Percentiles rank a stretch among this genome's conserved stretches.
These are phyloP conservation scores for Lycorma delicatula DNA, from an alignment of 1,140 invertebrate genomes.

Conservation along the genomic window DNA sequence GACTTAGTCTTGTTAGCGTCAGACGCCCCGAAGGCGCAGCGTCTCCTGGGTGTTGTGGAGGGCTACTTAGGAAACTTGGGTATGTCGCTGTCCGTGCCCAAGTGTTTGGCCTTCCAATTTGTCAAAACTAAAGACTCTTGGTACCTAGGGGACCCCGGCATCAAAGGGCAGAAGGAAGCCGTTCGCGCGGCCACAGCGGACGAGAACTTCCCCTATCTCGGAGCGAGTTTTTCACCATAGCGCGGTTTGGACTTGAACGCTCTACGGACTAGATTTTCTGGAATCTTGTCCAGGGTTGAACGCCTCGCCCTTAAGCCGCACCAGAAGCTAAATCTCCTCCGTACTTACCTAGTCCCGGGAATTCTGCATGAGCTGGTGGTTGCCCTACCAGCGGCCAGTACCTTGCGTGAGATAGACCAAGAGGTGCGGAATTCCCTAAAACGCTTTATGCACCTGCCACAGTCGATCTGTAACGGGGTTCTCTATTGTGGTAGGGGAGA, in stretches of 20 bases:
- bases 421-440: not conserved
- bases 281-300: conserved; percentile 1
- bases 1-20: conserved; percentile 11
- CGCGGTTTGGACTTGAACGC: not conserved
- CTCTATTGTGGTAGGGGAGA: conserved; percentile 8
- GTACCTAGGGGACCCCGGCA: conserved; percentile 11
- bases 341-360: conserved; percentile 8
- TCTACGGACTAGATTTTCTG: not conserved
- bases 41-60: not conserved
- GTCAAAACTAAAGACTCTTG: conserved; percentile 4
- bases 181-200: conserved; percentile 4
- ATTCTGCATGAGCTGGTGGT: not conserved
- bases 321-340: conserved; percentile 8
- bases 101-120: conserved; percentile 15
- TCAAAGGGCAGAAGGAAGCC: not conserved
- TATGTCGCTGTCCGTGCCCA: not conserved
- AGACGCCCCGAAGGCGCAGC: not conserved
- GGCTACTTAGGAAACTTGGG: not conserved
- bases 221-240: conserved; percentile 5
- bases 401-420: not conserved
- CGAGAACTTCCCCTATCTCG: conserved; percentile 22
- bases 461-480: conserved; percentile 7
- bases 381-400: not conserved
- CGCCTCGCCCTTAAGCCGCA: conserved; percentile 7
- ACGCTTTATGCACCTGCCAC: conserved; percentile 1